Evolutionary conservation across 2,797 vertebrate genomes (phyloP).

Genomic region (Martes flavigula): DNA sequence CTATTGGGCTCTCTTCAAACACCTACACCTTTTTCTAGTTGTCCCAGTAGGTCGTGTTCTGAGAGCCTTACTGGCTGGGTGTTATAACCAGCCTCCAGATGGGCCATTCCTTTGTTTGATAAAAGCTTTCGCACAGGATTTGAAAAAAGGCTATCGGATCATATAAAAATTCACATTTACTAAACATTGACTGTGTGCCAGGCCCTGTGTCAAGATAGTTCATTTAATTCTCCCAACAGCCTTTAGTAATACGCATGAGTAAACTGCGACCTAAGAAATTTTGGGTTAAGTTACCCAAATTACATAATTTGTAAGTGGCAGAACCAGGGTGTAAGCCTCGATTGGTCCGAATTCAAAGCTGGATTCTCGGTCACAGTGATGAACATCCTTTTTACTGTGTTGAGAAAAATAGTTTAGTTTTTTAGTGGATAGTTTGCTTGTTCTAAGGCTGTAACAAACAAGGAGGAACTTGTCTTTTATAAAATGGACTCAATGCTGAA

Average conservation of each 20-base stretch:
- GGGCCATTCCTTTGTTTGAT: conserved; percentile 9
- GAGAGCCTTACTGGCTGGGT: background rate
- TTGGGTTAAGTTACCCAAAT: background rate
- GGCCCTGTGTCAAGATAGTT: conserved; percentile 13
- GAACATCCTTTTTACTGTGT: background rate
- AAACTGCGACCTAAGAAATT: background rate
- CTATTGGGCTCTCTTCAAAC: background rate
- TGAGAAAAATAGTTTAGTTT: background rate
- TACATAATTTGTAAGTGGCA: background rate
- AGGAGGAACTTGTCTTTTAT: background rate
- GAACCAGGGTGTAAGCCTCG: background rate
- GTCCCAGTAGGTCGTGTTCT: background rate
- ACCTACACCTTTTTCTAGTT: conserved; percentile 25
- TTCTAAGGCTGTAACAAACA: background rate
- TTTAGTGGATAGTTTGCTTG: background rate
- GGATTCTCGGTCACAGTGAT: background rate
- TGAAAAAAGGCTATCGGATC: background rate
- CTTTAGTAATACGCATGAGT: background rate
- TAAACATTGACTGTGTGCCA: background rate
- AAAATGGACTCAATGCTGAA: background rate
- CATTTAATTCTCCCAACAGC: conserved; percentile 29
- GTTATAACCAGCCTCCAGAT: conserved; percentile 18
- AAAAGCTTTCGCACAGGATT: conserved; percentile 11
- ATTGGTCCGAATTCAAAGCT: background rate
- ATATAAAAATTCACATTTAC: conserved; percentile 33